phyloP scores from a whole-genome alignment of 2,113 vertebrate species.

The Neotoma lepida region DNA sequence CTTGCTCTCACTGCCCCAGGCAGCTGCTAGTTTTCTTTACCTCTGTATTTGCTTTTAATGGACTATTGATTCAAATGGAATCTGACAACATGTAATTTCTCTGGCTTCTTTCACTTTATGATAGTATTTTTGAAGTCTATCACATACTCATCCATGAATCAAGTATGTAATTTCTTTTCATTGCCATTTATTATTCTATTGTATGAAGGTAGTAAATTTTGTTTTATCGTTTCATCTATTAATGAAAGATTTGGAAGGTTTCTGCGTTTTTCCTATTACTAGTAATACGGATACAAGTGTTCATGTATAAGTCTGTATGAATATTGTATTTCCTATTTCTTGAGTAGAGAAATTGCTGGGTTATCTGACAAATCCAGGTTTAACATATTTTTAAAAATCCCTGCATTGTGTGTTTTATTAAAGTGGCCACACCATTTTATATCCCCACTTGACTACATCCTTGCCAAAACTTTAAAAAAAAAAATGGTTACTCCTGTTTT shows the following conservation, averaged over 20 bases:
- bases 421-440: background rate
- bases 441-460: background rate
- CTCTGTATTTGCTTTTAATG: background rate
- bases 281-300: background rate
- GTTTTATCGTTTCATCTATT: background rate
- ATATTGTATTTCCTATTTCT: background rate
- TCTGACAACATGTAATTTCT: background rate
- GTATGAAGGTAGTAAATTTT: background rate
- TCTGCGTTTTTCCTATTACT: background rate
- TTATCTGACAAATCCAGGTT: background rate
- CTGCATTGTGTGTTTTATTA: background rate
- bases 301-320: background rate
- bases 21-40: background rate
- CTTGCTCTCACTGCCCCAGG: background rate
- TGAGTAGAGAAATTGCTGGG: background rate
- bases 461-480: background rate
- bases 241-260: background rate
- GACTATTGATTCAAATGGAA: background rate
- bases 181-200: background rate
- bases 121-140: background rate
- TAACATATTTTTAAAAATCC: background rate
- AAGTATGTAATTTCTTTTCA: background rate
- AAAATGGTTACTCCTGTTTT: background rate
- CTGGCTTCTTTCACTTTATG: background rate
- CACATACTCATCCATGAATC: background rate